Base-by-base conservation (phyloP, 2,797 vertebrate genomes). In the Acipenser oxyrinchus region DNA sequence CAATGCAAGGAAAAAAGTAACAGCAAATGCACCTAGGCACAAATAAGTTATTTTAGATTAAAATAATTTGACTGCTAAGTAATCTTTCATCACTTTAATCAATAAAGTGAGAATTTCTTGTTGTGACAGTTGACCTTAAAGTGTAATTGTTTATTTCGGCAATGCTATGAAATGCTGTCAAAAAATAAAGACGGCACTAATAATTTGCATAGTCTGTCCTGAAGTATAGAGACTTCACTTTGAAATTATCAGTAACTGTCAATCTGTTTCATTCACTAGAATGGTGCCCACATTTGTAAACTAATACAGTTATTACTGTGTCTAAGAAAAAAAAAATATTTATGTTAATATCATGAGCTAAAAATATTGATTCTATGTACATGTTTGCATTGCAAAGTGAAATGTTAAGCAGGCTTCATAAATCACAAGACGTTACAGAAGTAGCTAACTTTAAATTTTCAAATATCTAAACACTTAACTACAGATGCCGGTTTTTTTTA, bases 221-320 rank as follows among this genome's bases (percentile, higher is more conserved):
- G 60, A 62, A 62, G 48, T 37, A 62, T 23, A 9, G 11, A 8
- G 37, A 37, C 60, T 60, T 60, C 13, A 62, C 60, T 62, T 62
- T 62, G 60, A 62, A 62, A 62, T 62, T 48, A 23, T 60, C 59
- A 60, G 59, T 62, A 62, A 62, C 60, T 62, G 60, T 6, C 13
- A 62, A 2, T 48, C 7, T 62, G 15, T 62, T 62, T 48, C 60
- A 62, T 23, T 10, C 13, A 62, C 10, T 13, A 62, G 15, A 62
- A 62, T 62, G 48, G 7, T 10, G n/a, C 10, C 6, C 53, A 55
- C 53, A 10, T 55, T 55, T 62, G 13, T 9, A 62, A 62, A 10
- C 11, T 62, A 62, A 62, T 8, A 12, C 60, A 37, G 60, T 23
- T 6, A 48, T 12, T 23, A 5, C 37, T 37, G 37, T 37, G 37